Base-by-base conservation (phyloP, 1,140 invertebrate genomes). In the Tachypleus tridentatus region DNA sequence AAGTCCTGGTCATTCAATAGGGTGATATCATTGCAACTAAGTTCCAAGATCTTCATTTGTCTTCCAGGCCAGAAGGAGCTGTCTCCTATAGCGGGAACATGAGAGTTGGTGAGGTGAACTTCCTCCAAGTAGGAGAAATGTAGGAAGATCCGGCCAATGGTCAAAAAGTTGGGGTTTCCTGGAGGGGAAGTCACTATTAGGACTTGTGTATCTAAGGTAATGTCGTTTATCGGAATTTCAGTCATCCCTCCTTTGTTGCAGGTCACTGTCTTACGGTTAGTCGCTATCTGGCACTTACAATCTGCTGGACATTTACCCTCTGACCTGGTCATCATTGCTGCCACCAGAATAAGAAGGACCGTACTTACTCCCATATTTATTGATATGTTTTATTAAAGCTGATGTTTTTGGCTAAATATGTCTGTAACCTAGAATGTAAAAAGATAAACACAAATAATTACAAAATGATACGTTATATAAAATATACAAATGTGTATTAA, bases 61-160 rank as follows among this genome's bases (percentile, higher is more conserved):
- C 80, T 81, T 3, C 89, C 80, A 3, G 86, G 86, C 82, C 84
- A 89, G 74, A 91, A 89, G 7, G 87, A 87, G 71, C 87, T 83
- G 64, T 83, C 81, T 0, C 88, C 88, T 64, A 91, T 86, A 9
- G 86, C 86, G 1, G 88, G 87, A 4, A 91, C 77, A 71, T 86
- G 86, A 2, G 86, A 89, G 64, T 84, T 80, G 3, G 83, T 84
- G 53, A 91, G 88, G 70, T 85, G 84, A 3, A 91, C 76, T 74
- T 88, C 86, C 74, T 86, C 82, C 49, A 91, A 77, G 60, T 84
- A 79, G 56, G 77, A 77, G 73, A 88, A 87, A 61, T 82, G 78
- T 10, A 81, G 79, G 75, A 87, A 87, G 53, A 87, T 83, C 50
- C 87, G 83, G 3, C 87, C 86, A 65, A 90, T 86, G 3, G 85